Evolutionary conservation across 2,888 invertebrate species (phyloP).

Genomic region (Caenorhabditis uteleia): DNA sequence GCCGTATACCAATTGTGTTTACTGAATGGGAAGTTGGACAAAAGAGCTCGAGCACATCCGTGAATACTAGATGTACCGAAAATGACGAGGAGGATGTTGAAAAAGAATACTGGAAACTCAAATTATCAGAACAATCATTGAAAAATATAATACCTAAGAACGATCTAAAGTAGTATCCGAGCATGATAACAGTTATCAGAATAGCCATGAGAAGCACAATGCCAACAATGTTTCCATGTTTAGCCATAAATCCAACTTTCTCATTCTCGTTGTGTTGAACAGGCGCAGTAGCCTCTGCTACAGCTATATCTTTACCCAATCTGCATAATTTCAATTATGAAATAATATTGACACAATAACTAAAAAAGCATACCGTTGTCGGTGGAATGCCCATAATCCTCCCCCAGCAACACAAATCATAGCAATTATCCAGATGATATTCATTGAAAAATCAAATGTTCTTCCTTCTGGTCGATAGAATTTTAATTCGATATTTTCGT

Average conservation of each 20-base stretch:
- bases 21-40: constrained; percentile 34
- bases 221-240: constrained; percentile 37
- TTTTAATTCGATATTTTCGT: constrained; percentile 28
- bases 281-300: constrained; percentile 1
- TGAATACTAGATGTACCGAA: constrained; percentile 54
- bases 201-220: constrained; percentile 50
- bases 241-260: too few relatives aligned
- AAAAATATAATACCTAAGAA: constrained; percentile 16
- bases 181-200: constrained; percentile 58
- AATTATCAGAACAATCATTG: background rate
- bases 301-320: constrained; percentile 34
- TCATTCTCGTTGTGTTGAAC: too few relatives aligned
- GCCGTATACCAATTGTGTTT: constrained; percentile 19
- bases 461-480: constrained; percentile 55
- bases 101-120: constrained; percentile 53
- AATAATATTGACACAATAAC: too few relatives aligned
- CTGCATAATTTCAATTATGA: constrained; percentile 18
- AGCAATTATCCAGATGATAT: constrained; percentile 63
- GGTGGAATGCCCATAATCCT: constrained; percentile 51
- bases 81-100: constrained; percentile 60
- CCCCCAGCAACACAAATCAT: constrained; percentile 61
- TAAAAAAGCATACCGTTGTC: constrained; percentile 28
- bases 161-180: constrained; percentile 61
- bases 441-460: constrained; percentile 52
- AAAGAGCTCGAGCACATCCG: constrained; percentile 45